Evolutionary conservation across 1,140 invertebrate species (phyloP).

Genomic region (Drosophila arawakana): DNA sequence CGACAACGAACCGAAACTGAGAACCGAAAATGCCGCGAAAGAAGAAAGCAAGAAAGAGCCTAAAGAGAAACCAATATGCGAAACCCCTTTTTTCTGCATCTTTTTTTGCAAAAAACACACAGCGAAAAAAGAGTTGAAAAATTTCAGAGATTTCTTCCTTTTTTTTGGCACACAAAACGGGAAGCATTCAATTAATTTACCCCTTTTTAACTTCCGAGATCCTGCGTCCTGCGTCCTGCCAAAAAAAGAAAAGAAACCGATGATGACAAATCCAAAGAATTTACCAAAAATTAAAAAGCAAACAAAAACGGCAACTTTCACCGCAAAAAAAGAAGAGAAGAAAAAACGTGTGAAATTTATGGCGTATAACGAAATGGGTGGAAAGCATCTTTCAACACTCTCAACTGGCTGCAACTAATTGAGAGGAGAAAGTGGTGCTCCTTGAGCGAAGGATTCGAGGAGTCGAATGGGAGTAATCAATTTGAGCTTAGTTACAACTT

Average conservation of each 20-base stretch:
- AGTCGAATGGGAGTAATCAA: background rate
- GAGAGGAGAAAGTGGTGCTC: background rate
- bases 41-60: conserved; percentile 35
- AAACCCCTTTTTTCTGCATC: conserved; percentile 37
- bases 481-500: too few species aligned
- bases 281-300: conserved; percentile 21
- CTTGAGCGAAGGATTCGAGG: background rate
- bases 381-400: conserved; percentile 50
- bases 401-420: conserved; percentile 24
- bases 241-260: background rate
- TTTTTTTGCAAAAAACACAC: conserved; percentile 33
- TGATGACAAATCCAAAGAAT: conserved; percentile 39
- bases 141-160: conserved; percentile 57
- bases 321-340: conserved; percentile 47
- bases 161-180: conserved; percentile 26
- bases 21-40: conserved; percentile 35
- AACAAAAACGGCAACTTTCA: conserved; percentile 68
- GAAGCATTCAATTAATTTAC: conserved; percentile 70
- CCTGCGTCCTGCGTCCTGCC: background rate
- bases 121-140: conserved; percentile 74
- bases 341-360: conserved; percentile 64
- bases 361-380: conserved; percentile 22
- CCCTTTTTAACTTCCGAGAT: conserved; percentile 25
- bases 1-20: conserved; percentile 21
- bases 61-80: conserved; percentile 49